Evolutionary conservation across 1,140 invertebrate species (phyloP).

Genomic region (Cataglyphis hispanica): DNA sequence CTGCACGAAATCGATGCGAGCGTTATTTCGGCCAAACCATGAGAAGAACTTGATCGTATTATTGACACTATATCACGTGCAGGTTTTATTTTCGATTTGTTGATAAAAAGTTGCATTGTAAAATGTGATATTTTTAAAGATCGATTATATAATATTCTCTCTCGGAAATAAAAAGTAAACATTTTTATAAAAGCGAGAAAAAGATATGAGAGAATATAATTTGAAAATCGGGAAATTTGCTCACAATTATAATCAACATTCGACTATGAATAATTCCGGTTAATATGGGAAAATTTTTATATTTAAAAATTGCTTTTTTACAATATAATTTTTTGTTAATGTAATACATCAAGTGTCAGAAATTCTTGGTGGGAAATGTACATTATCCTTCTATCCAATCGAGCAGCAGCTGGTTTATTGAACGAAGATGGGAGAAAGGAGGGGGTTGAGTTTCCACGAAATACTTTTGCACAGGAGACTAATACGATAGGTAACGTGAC

Average conservation of each 20-base stretch:
- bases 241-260: background rate
- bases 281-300: background rate
- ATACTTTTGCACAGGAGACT: conserved; percentile 67
- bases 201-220: background rate
- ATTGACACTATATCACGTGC: background rate
- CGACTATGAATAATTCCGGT: background rate
- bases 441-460: conserved; percentile 22
- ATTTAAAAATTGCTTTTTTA: background rate
- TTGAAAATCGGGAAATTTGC: background rate
- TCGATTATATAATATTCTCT: background rate
- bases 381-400: conserved; percentile 28
- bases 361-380: background rate
- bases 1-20: conserved; percentile 13
- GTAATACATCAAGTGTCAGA: background rate
- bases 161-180: background rate
- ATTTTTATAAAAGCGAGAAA: background rate
- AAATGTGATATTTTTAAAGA: background rate
- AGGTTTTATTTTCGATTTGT: background rate
- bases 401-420: conserved; percentile 41
- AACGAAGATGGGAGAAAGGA: background rate
- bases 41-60: conserved; percentile 23
- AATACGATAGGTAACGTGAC: conserved; percentile 84
- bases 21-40: background rate
- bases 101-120: background rate
- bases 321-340: background rate